phyloP scores from a whole-genome alignment of 2,888 invertebrate species.

The Zaprionus lineosus region DNA sequence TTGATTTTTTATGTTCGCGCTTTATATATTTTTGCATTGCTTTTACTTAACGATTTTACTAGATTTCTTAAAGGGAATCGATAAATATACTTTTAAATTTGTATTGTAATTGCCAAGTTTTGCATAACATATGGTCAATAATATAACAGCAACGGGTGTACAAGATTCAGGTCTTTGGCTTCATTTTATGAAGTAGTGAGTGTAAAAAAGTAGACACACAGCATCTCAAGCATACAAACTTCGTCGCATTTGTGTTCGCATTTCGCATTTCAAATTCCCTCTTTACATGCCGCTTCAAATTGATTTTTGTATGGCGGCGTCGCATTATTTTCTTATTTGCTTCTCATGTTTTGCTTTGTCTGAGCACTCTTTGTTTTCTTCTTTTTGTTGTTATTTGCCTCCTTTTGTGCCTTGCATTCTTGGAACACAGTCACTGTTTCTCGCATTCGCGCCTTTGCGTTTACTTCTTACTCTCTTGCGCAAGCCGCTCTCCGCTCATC shows the following conservation, averaged over 20 bases:
- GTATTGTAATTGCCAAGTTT: neutral
- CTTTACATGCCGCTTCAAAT: slow-evolving; percentile 54
- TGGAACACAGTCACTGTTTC: slow-evolving; percentile 62
- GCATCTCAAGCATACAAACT: slow-evolving; percentile 46
- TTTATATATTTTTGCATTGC: neutral
- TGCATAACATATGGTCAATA: neutral
- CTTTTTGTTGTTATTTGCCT: slow-evolving; percentile 72
- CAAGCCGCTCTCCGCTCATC: slow-evolving; percentile 72
- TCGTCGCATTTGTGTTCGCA: slow-evolving; percentile 28
- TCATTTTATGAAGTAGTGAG: slow-evolving; percentile 23
- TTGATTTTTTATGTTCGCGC: no score
- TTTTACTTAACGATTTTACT: neutral
- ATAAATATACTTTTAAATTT: no score
- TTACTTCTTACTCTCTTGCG: slow-evolving; percentile 50
- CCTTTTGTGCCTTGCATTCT: slow-evolving; percentile 74
- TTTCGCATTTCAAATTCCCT: slow-evolving; percentile 21
- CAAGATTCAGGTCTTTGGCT: neutral
- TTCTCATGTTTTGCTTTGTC: slow-evolving; percentile 65
- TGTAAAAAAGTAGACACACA: slow-evolving; percentile 51
- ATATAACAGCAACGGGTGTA: slow-evolving; percentile 17
- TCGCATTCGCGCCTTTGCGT: slow-evolving; percentile 67
- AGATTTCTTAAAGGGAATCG: neutral
- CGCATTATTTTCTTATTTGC: slow-evolving; percentile 72
- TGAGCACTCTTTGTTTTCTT: slow-evolving; percentile 63
- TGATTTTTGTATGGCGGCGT: slow-evolving; percentile 66